Conservation (phyloP, 2,888 invertebrate genomes). For the Hydroisotoma schaefferi region DNA sequence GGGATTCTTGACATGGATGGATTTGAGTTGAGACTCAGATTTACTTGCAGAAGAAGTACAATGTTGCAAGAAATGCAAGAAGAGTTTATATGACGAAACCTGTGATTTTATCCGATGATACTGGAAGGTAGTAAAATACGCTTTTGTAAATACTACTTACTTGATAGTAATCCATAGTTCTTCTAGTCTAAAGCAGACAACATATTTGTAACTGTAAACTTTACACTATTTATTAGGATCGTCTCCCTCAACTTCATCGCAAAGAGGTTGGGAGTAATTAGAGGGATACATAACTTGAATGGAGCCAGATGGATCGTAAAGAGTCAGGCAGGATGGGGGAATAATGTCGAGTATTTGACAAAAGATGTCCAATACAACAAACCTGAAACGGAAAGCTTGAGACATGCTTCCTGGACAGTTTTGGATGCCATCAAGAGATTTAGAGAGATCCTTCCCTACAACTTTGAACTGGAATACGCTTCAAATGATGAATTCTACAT, state of each 20-base stretch:
- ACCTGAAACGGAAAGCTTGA: constrained; percentile 11
- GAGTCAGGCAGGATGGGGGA: not conserved
- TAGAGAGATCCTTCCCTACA: not conserved
- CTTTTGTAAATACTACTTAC: too few species aligned
- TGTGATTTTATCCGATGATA: too few species aligned
- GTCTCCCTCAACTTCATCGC: not conserved
- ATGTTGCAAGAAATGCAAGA: too few species aligned
- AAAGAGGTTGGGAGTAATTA: not conserved
- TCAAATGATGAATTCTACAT: constrained; percentile 26
- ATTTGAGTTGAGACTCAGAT: too few species aligned
- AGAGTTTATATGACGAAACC: too few species aligned
- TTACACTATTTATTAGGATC: not conserved
- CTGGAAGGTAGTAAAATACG: too few species aligned
- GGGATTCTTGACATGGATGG: too few species aligned
- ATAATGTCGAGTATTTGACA: not conserved
- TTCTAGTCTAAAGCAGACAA: too few species aligned
- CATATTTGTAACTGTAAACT: too few species aligned
- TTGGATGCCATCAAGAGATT: constrained; percentile 19
- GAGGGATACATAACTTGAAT: not conserved
- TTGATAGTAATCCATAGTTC: too few species aligned
- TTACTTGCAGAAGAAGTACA: too few species aligned
- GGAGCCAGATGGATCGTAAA: not conserved
- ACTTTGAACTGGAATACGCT: constrained; percentile 13
- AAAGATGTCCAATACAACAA: constrained; percentile 3
- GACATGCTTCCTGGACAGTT: constrained; percentile 19